Evolutionary conservation across 2,888 invertebrate genomes (phyloP).

Genomic region (Acanthosepion pharaonis): DNA sequence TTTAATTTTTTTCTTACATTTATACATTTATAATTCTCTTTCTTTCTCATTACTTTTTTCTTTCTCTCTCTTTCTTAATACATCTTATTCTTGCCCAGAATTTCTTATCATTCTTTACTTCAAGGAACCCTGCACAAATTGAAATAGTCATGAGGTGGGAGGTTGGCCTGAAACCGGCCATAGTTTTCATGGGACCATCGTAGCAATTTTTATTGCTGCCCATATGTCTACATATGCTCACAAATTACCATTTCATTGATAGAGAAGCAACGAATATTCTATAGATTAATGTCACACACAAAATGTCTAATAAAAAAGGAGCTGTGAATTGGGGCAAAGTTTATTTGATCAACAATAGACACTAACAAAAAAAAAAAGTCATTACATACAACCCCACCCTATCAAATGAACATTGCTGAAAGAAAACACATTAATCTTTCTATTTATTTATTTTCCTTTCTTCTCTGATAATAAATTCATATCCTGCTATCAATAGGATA

Average conservation of each 20-base stretch:
- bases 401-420: neutral
- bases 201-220: neutral
- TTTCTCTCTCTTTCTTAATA: too few species aligned
- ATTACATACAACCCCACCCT: neutral
- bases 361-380: conserved; percentile 8
- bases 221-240: conserved; percentile 33
- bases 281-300: conserved; percentile 6
- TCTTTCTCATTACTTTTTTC: neutral
- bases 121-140: conserved; percentile 11
- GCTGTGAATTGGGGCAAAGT: conserved; percentile 33
- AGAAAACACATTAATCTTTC: conserved; percentile 33
- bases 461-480: conserved; percentile 22
- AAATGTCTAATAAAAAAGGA: neutral
- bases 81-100: too few species aligned
- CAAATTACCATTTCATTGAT: conserved; percentile 33
- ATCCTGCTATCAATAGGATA: conserved; percentile 33
- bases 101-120: neutral
- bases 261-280: neutral
- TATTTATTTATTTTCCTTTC: conserved; percentile 6
- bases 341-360: neutral
- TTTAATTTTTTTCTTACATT: neutral
- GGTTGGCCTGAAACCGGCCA: neutral
- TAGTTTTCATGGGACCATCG: neutral
- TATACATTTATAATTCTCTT: neutral
- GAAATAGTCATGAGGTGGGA: neutral